Conservation (phyloP, 2,888 invertebrate genomes). For the Macaria notata region DNA sequence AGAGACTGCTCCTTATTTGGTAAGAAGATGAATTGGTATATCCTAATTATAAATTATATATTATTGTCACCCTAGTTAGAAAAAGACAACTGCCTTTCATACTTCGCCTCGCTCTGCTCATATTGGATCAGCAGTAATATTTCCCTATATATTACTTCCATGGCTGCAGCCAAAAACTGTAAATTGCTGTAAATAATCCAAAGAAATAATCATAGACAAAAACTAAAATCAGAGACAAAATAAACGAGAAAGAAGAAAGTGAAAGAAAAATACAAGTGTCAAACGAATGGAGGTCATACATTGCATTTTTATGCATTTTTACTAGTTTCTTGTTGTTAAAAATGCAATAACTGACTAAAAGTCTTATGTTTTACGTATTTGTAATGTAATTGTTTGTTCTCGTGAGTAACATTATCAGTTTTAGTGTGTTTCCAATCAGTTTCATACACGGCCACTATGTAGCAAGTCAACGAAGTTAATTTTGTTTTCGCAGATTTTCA, state of each 20-base stretch:
- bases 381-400: conserved; percentile 49
- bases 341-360: conserved; percentile 40
- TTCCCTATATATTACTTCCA: no score
- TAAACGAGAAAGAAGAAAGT: conserved; percentile 38
- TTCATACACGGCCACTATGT: conserved; percentile 43
- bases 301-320: conserved; percentile 76
- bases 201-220: no score
- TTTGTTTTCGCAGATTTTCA: conserved; percentile 56
- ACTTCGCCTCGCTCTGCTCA: no score
- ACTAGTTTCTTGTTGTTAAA: conserved; percentile 32
- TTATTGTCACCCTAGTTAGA: no score
- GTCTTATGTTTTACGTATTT: conserved; percentile 38
- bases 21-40: no score
- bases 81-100: no score
- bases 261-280: conserved; percentile 73
- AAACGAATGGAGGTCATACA: conserved; percentile 75
- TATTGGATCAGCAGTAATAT: no score
- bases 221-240: no score
- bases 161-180: no score
- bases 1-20: no score
- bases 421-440: conserved; percentile 21
- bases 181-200: no score
- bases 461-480: conserved; percentile 40
- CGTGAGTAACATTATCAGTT: conserved; percentile 40
- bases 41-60: no score